These are phyloP conservation scores for Ceratotherium simum DNA, from an alignment of 2,113 vertebrate genomes.

Conservation along the genomic window DNA sequence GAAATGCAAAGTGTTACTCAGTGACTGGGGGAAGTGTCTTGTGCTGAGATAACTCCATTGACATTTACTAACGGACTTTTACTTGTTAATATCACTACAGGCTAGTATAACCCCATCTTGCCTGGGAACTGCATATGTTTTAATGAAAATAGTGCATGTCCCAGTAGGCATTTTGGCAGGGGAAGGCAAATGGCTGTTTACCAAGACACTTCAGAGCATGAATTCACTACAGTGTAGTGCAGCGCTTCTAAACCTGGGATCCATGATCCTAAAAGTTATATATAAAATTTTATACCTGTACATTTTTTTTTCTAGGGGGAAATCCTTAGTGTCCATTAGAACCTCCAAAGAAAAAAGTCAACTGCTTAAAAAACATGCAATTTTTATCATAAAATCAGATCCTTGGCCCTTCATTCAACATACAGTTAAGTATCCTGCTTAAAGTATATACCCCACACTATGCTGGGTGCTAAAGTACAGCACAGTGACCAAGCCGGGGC, in stretches of 20 bases:
- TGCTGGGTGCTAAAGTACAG: neutral
- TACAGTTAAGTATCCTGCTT: neutral
- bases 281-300: neutral
- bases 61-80: neutral
- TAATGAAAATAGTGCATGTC: neutral
- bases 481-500: neutral
- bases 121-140: neutral
- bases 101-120: neutral
- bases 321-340: neutral
- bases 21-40: neutral
- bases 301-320: neutral
- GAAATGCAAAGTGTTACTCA: neutral
- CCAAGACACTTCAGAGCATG: neutral
- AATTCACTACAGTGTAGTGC: neutral
- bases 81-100: neutral
- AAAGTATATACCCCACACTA: neutral
- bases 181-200: slow-evolving; percentile 10
- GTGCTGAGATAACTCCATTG: neutral
- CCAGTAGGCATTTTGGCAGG: neutral
- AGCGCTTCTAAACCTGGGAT: slow-evolving; percentile 22
- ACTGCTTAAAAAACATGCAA: neutral
- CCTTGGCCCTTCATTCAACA: neutral
- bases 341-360: neutral
- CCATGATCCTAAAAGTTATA: neutral
- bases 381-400: neutral